phyloP scores from a whole-genome alignment of 2,797 vertebrate species.

The Atherinosoma microstoma region DNA sequence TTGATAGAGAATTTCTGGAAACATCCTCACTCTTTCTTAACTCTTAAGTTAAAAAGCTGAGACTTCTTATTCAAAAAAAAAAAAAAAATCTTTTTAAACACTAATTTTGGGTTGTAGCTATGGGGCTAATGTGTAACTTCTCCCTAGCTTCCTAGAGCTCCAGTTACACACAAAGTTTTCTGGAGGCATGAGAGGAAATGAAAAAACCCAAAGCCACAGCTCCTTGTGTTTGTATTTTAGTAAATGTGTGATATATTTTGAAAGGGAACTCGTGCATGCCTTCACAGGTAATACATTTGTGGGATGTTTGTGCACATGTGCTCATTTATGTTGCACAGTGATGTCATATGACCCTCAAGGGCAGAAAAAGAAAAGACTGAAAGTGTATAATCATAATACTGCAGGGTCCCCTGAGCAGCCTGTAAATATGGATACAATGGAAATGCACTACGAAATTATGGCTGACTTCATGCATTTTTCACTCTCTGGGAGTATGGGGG shows the following conservation, averaged over 20 bases:
- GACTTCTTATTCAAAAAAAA: background rate
- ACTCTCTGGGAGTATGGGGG: conserved; percentile 54
- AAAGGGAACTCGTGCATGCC: conserved; percentile 37
- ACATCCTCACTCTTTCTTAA: background rate
- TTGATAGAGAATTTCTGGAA: background rate
- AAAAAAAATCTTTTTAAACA: background rate
- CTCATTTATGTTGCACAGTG: conserved; percentile 4
- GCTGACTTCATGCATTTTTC: conserved; percentile 78
- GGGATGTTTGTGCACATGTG: conserved; percentile 13
- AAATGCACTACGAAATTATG: conserved; percentile 80
- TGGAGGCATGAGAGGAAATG: conserved; percentile 50
- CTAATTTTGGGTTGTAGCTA: conserved; percentile 7
- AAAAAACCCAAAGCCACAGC: conserved; percentile 44
- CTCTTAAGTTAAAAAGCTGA: conserved; percentile 14
- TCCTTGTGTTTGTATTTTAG: conserved; percentile 31
- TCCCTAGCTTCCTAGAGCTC: conserved; percentile 24
- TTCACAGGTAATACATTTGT: conserved; percentile 35
- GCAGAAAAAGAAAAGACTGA: conserved; percentile 63
- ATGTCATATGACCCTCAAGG: conserved; percentile 57
- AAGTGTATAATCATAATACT: conserved; percentile 65
- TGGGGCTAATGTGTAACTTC: background rate
- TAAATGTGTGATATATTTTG: conserved; percentile 8
- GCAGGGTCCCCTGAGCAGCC: conserved; percentile 61
- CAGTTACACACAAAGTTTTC: conserved; percentile 40
- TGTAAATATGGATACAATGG: conserved; percentile 84